Evolutionary conservation across 2,113 vertebrate species (phyloP), one percentile per base, ranked within the genome.

Genomic region (Osmerus mordax): DNA sequence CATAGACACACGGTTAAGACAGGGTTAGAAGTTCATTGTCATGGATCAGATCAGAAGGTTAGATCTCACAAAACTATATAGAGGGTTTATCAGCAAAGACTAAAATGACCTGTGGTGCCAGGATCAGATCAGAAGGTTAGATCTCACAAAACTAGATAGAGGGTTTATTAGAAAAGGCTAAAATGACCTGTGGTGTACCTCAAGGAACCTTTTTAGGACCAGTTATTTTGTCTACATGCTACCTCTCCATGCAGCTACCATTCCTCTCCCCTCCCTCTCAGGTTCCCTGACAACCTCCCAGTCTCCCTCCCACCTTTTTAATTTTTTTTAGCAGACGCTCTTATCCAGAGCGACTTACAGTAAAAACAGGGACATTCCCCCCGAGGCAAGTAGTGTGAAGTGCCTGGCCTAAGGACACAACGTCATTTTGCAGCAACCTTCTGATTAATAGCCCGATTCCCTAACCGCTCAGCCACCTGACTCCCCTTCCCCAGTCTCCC

Each of bases 1-100:
- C 36, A 71, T 15, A 86, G 68, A 75, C 69, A 86, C 67, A 74
- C 51, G 41, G 41, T 47, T 47, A 47, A 47, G 41, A 66, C 56
- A 73, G 29, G 51, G 62, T 74, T 77, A 82, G 72, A 79, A 41
- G 1, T 12, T 60, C 58, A 60, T 13, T 60, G 58, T 60, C 60
- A 29, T 13, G 41, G 7, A 47, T 47, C 36, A 1, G 4, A 32
- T n/a, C 32, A 41, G 63, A 32, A 41, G 28, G 63, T 65, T 65
- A 41, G 63, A 16, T 65, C 41, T 47, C 41, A 47, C 18, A 65
- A 29, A 6, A 65, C 32, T 18, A 41, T 16, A 29, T 16, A 36
- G 28, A n/a, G 28, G 15, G 25, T 65, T 18, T 36, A 18, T 65
- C 32, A 65, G 29, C 32, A 28, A 65, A 41, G 28, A n/a, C 4